These are phyloP conservation scores for Gallinago stenura DNA, from an alignment of 2,797 vertebrate genomes.

Conservation along the genomic window DNA sequence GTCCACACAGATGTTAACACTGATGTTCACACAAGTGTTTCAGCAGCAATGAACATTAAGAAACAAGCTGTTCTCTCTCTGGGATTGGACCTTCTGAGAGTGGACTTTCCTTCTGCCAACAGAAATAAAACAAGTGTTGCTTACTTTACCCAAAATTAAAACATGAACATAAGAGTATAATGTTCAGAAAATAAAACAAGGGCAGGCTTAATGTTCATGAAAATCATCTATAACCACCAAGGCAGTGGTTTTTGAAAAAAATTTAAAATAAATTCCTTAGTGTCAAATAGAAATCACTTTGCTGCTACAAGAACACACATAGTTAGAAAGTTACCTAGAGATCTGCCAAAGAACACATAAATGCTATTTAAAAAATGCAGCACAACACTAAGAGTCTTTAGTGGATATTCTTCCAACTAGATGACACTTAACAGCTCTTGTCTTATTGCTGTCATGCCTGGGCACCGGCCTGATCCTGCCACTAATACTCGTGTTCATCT, in stretches of 20 bases:
- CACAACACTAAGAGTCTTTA: neutral
- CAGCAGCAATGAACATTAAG: neutral
- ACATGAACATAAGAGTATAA: neutral
- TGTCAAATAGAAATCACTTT: neutral
- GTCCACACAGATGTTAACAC: neutral
- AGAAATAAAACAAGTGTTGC: neutral
- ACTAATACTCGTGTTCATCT: neutral
- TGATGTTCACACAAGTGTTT: neutral
- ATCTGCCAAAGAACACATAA: slow-evolving; percentile 8
- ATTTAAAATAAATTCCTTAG: neutral
- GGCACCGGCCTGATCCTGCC: neutral
- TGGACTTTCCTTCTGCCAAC: neutral
- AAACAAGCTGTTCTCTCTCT: neutral
- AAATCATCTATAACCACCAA: neutral
- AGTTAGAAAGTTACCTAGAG: neutral
- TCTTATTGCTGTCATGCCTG: neutral
- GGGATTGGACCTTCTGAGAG: neutral
- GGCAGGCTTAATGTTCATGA: neutral
- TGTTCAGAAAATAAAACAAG: slow-evolving; percentile 18
- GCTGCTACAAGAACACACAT: neutral
- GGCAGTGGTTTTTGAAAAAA: neutral
- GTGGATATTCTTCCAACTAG: neutral
- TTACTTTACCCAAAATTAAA: neutral
- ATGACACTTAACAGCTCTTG: neutral
- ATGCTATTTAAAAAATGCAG: neutral